These are phyloP conservation scores for Erpetoichthys calabaricus DNA, from an alignment of 2,797 vertebrate species.

Conservation along the genomic window DNA sequence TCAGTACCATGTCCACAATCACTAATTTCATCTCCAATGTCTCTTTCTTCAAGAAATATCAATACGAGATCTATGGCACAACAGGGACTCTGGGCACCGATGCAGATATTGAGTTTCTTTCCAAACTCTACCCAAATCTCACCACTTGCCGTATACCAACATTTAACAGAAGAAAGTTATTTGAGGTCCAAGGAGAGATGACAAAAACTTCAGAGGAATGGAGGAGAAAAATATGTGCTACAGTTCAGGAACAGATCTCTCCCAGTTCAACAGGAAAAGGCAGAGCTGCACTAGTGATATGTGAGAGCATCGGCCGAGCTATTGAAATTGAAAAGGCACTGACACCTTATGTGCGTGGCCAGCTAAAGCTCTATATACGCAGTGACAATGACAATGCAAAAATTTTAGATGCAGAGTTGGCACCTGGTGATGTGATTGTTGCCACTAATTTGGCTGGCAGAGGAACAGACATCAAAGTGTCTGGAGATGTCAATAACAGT, in stretches of 20 bases:
- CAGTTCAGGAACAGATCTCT: constrained; percentile 1
- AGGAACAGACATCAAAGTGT: constrained; percentile 25
- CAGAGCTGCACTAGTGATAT: constrained; percentile 20
- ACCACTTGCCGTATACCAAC: constrained; percentile 17
- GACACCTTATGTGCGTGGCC: neutral
- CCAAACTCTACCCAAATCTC: constrained; percentile 13
- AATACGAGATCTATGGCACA: constrained; percentile 27
- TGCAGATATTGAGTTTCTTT: constrained; percentile 18
- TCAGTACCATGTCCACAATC: constrained; percentile 25
- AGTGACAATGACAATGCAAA: constrained; percentile 18
- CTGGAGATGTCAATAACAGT: constrained; percentile 16
- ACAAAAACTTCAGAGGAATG: constrained; percentile 6
- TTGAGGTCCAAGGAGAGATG: constrained; percentile 19
- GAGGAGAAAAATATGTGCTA: constrained; percentile 16
- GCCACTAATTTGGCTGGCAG: constrained; percentile 24
- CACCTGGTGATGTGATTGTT: constrained; percentile 19
- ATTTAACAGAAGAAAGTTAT: constrained; percentile 16
- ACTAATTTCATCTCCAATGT: constrained; percentile 34
- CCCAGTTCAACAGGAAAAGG: constrained; percentile 1
- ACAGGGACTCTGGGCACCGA: constrained; percentile 31
- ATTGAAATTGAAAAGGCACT: constrained; percentile 10
- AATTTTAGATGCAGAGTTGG: constrained; percentile 17
- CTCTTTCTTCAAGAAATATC: constrained; percentile 26
- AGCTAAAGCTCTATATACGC: constrained; percentile 21
- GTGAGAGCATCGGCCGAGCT: constrained; percentile 24